These are phyloP conservation scores for Parus major DNA, from an alignment of 2,113 vertebrate genomes.

Conservation along the genomic window DNA sequence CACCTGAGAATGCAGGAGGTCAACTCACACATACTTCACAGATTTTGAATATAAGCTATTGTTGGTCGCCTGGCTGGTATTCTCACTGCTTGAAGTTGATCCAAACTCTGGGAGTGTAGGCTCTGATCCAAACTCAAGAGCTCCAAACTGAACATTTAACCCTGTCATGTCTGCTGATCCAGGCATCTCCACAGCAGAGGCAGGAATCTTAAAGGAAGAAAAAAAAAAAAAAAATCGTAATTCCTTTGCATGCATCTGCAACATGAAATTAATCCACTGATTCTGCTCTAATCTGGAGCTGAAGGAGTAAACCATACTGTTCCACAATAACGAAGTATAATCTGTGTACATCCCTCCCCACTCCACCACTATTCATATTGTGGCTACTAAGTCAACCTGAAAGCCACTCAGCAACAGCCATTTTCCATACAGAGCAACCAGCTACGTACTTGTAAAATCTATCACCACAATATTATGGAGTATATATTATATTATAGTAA, in stretches of 20 bases:
- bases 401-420: not conserved
- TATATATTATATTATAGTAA: too few relatives aligned
- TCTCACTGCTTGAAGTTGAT: conserved; percentile 78
- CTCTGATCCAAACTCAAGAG: conserved; percentile 94
- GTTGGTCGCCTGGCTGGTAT: conserved; percentile 76
- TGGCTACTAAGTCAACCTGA: not conserved
- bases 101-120: conserved; percentile 85
- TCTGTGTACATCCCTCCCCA: accelerated
- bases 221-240: not conserved
- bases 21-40: conserved; percentile 77
- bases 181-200: conserved; percentile 96
- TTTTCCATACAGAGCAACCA: not conserved
- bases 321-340: not conserved
- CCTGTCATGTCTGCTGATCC: conserved; percentile 89
- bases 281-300: not conserved
- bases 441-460: not conserved
- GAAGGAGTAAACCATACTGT: not conserved
- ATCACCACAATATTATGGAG: not conserved
- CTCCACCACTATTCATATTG: not conserved
- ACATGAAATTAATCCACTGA: not conserved
- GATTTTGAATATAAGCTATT: conserved; percentile 89
- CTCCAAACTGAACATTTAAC: conserved; percentile 95
- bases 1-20: not conserved
- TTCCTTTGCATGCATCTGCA: not conserved
- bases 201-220: conserved; percentile 82